phyloP scores from a whole-genome alignment of 2,797 vertebrate species.

The Cynopterus sphinx region DNA sequence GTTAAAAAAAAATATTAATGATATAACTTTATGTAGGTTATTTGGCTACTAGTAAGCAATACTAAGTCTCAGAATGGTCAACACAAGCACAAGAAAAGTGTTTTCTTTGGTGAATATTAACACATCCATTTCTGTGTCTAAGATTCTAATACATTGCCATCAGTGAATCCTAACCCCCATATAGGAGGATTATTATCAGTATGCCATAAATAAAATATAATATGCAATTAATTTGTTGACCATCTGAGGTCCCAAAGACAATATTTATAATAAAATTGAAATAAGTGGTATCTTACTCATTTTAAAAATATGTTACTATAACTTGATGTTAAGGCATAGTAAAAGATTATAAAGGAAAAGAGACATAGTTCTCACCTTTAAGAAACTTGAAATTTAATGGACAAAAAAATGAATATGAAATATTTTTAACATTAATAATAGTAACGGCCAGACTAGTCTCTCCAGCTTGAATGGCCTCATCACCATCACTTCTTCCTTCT shows the following conservation, averaged over 20 bases:
- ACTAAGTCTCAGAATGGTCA: neutral
- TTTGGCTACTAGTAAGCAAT: neutral
- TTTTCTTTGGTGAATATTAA: slow-evolving; percentile 17
- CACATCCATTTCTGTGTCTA: neutral
- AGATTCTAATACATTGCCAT: neutral
- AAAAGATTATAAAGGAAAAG: slow-evolving; percentile 11
- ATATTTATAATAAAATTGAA: slow-evolving; percentile 15
- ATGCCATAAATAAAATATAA: neutral
- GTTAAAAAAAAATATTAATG: neutral
- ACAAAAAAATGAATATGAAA: neutral
- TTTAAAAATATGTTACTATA: neutral
- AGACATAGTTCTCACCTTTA: neutral
- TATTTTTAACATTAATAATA: neutral
- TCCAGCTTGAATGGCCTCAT: neutral
- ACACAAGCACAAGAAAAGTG: neutral
- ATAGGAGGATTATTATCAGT: neutral
- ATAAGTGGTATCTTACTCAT: neutral
- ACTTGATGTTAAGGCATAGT: neutral
- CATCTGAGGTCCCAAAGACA: neutral
- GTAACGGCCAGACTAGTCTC: neutral
- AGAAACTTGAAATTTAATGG: neutral
- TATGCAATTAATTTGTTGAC: neutral
- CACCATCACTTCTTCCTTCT: neutral
- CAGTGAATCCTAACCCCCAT: neutral
- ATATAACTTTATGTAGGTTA: neutral